Evolutionary conservation across 2,113 vertebrate species (phyloP).

Genomic region (Zapus hudsonius): DNA sequence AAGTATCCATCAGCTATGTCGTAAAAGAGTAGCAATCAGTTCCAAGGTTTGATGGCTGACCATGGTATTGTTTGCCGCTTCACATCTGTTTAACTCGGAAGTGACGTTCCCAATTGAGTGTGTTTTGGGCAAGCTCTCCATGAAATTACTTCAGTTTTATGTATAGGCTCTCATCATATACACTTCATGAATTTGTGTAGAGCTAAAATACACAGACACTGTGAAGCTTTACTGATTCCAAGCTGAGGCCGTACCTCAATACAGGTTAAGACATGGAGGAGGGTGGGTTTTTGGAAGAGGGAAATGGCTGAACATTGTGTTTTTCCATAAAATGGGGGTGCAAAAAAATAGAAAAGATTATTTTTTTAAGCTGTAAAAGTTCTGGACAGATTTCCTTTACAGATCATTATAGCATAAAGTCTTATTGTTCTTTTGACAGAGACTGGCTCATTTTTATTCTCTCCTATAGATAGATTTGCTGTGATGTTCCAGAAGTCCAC

Average conservation of each 20-base stretch:
- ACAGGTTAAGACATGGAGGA: not conserved
- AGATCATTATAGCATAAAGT: slow-evolving; percentile 59
- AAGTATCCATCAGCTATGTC: slow-evolving; percentile 24
- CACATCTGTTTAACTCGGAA: slow-evolving; percentile 59
- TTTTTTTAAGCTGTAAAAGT: slow-evolving; percentile 70
- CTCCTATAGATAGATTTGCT: slow-evolving; percentile 17
- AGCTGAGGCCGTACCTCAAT: not conserved
- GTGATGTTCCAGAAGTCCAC: slow-evolving; percentile 30
- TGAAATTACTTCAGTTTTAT: slow-evolving; percentile 55
- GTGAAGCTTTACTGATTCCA: slow-evolving; percentile 41
- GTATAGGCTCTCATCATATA: not conserved
- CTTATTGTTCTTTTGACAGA: slow-evolving; percentile 56
- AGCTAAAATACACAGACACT: slow-evolving; percentile 42
- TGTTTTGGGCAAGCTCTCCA: not conserved
- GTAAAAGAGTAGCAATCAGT: slow-evolving; percentile 48
- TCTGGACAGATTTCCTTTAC: slow-evolving; percentile 64
- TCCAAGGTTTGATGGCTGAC: slow-evolving; percentile 35
- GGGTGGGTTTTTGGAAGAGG: not conserved
- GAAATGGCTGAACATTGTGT: not conserved
- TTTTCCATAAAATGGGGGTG: slow-evolving; percentile 42
- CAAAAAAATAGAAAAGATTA: slow-evolving; percentile 31
- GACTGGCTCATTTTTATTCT: slow-evolving; percentile 55
- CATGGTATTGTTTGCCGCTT: slow-evolving; percentile 41
- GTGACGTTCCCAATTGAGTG: slow-evolving; percentile 30
- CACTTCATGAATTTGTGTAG: slow-evolving; percentile 42